Percentiles rank a stretch among this genome's conserved stretches.
These are phyloP conservation scores for Apogon talboti DNA, from an alignment of 2,797 vertebrate species.

Conservation along the genomic window DNA sequence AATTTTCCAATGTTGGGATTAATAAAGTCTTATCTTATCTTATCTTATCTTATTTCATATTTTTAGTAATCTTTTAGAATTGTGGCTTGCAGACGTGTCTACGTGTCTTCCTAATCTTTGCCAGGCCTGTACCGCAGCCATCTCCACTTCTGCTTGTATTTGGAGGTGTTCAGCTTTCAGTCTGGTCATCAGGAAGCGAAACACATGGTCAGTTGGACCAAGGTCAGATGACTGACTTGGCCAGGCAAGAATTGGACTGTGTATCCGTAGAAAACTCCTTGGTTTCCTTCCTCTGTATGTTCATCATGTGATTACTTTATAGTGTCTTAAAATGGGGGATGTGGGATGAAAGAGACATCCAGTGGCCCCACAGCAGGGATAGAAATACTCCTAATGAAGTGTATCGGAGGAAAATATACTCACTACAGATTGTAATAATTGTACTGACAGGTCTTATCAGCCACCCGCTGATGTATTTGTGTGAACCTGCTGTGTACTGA, in stretches of 20 bases:
- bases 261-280: neutral
- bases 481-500: conserved; percentile 6
- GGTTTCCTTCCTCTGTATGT: conserved; percentile 3
- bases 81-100: neutral
- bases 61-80: neutral
- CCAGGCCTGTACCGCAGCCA: conserved; percentile 32
- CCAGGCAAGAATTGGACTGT: conserved; percentile 6
- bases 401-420: too few relatives aligned
- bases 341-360: conserved; percentile 1
- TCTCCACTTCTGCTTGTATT: conserved; percentile 27
- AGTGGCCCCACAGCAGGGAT: neutral
- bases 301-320: neutral
- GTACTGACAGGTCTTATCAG: conserved; percentile 12
- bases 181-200: conserved; percentile 42
- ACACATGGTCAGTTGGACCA: conserved; percentile 41
- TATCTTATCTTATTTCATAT: conserved; percentile 10
- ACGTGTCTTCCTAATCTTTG: neutral
- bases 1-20: too few relatives aligned
- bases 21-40: neutral
- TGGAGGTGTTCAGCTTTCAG: conserved; percentile 20
- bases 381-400: too few relatives aligned
- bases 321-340: conserved; percentile 1
- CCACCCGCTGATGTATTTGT: conserved; percentile 14
- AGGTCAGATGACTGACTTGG: conserved; percentile 30
- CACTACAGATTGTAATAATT: neutral